A percentile compares a stretch with the other conserved stretches of the same genome.
phyloP scores from a whole-genome alignment of 2,113 vertebrate genomes.

The Psilopogon haemacephalus region DNA sequence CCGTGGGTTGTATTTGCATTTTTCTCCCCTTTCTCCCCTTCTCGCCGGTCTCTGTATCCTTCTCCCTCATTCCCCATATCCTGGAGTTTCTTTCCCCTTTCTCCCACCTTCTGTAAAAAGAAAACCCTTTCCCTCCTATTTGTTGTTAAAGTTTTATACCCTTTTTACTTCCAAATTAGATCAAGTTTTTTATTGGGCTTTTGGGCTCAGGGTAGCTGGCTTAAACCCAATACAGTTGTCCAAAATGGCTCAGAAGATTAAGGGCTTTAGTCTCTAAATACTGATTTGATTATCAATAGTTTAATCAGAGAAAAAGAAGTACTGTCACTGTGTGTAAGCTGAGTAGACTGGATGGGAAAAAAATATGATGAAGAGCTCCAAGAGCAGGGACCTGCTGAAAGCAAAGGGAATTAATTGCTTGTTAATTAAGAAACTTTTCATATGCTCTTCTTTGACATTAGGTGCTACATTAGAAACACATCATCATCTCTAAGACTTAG shows the following conservation, averaged over 20 bases:
- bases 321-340: neutral
- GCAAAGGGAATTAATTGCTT: neutral
- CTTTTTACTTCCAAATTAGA: too few species aligned
- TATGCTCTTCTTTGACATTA: neutral
- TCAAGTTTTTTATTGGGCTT: too few species aligned
- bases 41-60: too few species aligned
- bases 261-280: slow-evolving; percentile 32
- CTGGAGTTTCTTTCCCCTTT: too few species aligned
- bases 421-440: slow-evolving; percentile 3
- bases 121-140: too few species aligned
- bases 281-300: slow-evolving; percentile 54
- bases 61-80: too few species aligned
- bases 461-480: neutral
- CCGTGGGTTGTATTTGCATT: too few species aligned
- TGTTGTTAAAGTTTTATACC: too few species aligned
- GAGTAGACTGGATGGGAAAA: neutral
- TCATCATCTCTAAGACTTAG: neutral
- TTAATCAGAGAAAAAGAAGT: neutral
- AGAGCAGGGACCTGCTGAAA: neutral
- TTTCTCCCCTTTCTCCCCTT: too few species aligned
- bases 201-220: too few species aligned
- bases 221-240: too few species aligned
- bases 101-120: too few species aligned
- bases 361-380: neutral
- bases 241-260: slow-evolving; percentile 32